Evolutionary conservation across 2,888 invertebrate genomes (phyloP), one percentile per base, ranked within the genome.

Genomic region (Drosophila atroscutellata): DNA sequence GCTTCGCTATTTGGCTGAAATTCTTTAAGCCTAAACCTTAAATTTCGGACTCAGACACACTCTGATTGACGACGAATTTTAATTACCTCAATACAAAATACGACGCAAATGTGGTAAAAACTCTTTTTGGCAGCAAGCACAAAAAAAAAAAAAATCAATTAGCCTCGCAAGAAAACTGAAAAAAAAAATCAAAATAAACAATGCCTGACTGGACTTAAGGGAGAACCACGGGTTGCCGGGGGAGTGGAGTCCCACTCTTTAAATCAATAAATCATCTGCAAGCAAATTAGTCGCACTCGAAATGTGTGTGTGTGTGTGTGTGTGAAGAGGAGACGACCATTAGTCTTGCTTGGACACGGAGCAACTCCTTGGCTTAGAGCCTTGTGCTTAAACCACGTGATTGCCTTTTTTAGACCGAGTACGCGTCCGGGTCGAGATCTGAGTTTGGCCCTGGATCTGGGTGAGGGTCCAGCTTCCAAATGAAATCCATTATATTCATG

Each of bases 221-320:
- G 32, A 51, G 28, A n/a, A 20, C 11, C 24, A 6, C 49, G 56
- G 26, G 20, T 15, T 26, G 52, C 36, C 26, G 26, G n/a, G 55
- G 18, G 3, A 18, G 1, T 28, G 34, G 34, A 20, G 42, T 30
- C 52, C 24, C 50, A 66, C 72, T 82, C 77, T 85, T 73, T 88
- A 86, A 90, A 90, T 90, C 90, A 89, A 89, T 90, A 87, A 87
- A 87, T 90, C 88, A 87, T 87, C 83, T 88, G 86, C 90, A 90
- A 90, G 88, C 88, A 87, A 87, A 87, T 87, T 87, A 87, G 90
- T 83, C 88, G 75, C 78, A 73, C 75, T 70, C 73, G 52, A 63
- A 24, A 30, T 18, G 59, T 24, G 11, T 60, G 52, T 47, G 39
- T 49, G 39, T 47, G 36, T 52, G 50, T 60, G 37, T 55, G 62